A percentile compares a stretch with the other conserved stretches of the same genome.
phyloP scores from a whole-genome alignment of 2,113 vertebrate genomes.

The Columbina picui region DNA sequence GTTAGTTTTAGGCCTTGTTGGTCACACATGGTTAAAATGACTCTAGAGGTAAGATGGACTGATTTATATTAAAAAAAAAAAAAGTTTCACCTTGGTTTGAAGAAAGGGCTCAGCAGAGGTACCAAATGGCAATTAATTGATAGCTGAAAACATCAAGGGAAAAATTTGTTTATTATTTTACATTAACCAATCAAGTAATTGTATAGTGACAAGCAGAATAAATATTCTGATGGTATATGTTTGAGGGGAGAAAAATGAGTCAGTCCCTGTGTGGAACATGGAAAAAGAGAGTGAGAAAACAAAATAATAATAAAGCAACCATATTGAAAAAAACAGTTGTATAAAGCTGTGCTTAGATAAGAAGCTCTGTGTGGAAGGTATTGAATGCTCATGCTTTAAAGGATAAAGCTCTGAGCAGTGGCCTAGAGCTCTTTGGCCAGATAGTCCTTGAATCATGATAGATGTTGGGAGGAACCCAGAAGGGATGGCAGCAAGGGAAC shows the following conservation, averaged over 20 bases:
- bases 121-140: neutral
- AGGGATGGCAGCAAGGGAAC: neutral
- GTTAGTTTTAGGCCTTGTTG: neutral
- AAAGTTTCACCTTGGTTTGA: neutral
- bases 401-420: neutral
- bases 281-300: neutral
- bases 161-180: neutral
- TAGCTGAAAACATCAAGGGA: neutral
- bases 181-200: neutral
- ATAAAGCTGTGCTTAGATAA: neutral
- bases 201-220: neutral
- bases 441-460: neutral
- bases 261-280: neutral
- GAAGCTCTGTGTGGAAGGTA: neutral
- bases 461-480: neutral
- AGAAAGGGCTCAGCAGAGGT: neutral
- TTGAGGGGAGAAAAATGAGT: neutral
- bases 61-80: neutral
- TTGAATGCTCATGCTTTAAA: neutral
- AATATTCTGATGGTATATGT: neutral
- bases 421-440: neutral
- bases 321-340: neutral
- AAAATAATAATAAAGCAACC: neutral
- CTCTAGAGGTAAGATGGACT: neutral
- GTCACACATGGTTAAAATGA: neutral